phyloP scores from a whole-genome alignment of 2,888 invertebrate genomes.

The Meiosimyza decipiens region DNA sequence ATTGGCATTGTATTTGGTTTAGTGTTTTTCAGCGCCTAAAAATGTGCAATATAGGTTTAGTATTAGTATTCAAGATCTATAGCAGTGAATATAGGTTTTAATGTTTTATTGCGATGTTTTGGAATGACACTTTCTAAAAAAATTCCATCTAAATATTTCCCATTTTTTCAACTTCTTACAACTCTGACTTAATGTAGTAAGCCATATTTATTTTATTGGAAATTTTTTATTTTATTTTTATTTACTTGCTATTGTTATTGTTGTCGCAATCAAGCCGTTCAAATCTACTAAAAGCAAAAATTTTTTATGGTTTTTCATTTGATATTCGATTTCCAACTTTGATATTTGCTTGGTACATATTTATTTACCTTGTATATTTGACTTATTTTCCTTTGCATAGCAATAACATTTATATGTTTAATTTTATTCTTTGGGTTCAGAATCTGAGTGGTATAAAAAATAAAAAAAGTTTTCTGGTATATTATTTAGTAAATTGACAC shows the following conservation, averaged over 20 bases:
- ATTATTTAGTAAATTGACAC: too few species aligned
- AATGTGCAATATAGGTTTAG: too few species aligned
- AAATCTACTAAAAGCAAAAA: background rate
- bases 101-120: too few species aligned
- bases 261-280: conserved; percentile 15
- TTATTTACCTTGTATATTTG: background rate
- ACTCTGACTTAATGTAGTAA: background rate
- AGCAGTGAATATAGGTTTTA: too few species aligned
- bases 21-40: too few species aligned
- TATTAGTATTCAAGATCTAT: too few species aligned
- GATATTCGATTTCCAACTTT: background rate
- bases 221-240: background rate
- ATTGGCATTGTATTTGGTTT: too few species aligned
- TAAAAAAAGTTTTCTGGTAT: background rate
- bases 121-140: too few species aligned
- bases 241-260: background rate
- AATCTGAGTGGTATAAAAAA: background rate
- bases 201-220: background rate
- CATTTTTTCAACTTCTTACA: background rate
- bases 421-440: background rate
- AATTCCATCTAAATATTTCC: too few species aligned
- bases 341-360: conserved; percentile 4
- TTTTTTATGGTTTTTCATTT: background rate
- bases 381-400: conserved; percentile 16
- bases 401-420: conserved; percentile 35